phyloP scores from a whole-genome alignment of 2,888 invertebrate genomes.

The Copidosoma aretas region DNA sequence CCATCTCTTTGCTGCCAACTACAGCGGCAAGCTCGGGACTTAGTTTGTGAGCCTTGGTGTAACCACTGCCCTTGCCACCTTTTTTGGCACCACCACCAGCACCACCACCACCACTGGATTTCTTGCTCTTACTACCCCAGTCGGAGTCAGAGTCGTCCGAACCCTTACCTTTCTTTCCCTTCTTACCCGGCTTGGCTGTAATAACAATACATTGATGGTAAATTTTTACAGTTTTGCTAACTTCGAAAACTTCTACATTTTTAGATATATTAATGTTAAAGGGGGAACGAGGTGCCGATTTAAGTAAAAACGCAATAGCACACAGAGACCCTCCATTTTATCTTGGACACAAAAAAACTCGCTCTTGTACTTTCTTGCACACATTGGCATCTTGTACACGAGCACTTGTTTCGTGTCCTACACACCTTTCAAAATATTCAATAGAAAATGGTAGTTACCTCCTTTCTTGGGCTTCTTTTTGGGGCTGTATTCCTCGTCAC shows the following conservation, averaged over 20 bases:
- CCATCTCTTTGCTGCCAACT: constrained; percentile 83
- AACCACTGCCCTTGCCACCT: constrained; percentile 76
- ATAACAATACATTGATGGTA: background rate
- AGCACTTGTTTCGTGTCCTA: constrained; percentile 43
- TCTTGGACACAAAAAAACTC: constrained; percentile 52
- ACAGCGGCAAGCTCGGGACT: constrained; percentile 85
- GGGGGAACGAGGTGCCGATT: constrained; percentile 60
- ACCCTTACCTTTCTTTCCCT: constrained; percentile 66
- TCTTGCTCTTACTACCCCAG: constrained; percentile 66
- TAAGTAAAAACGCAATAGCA: constrained; percentile 46
- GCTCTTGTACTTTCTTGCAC: constrained; percentile 37
- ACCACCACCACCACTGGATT: constrained; percentile 66
- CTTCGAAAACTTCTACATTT: background rate
- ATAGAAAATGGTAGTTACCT: background rate
- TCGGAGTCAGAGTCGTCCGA: constrained; percentile 75
- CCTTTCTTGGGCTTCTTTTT: constrained; percentile 61
- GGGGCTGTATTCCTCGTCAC: constrained; percentile 70
- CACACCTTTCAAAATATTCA: background rate
- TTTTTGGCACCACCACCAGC: constrained; percentile 66
- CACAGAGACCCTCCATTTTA: constrained; percentile 58
- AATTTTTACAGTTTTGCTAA: no score
- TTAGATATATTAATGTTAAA: constrained; percentile 47
- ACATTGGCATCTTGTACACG: constrained; percentile 34
- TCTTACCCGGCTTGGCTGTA: constrained; percentile 59
- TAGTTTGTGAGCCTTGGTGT: constrained; percentile 83